Evolutionary conservation across 2,797 vertebrate species (phyloP).

Genomic region (Spea hammondii): DNA sequence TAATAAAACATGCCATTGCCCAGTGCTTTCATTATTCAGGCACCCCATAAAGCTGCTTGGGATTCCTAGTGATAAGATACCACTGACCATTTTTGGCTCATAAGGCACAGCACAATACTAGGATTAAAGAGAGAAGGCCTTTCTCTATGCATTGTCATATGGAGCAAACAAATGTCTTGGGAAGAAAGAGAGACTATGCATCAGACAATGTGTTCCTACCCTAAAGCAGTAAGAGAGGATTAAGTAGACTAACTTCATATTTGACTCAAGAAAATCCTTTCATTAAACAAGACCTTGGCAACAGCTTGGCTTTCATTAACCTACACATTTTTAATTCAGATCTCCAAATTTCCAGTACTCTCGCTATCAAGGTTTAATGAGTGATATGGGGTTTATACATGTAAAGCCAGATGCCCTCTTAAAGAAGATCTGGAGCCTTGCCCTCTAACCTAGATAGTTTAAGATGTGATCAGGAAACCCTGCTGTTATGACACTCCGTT

Average conservation of each 20-base stretch:
- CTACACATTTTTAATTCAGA: conserved; percentile 35
- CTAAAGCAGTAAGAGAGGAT: conserved; percentile 28
- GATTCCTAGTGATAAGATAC: too few relatives aligned
- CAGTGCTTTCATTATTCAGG: too few relatives aligned
- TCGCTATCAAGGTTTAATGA: conserved; percentile 15
- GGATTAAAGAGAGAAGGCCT: neutral
- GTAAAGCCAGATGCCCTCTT: conserved; percentile 23
- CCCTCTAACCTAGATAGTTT: conserved; percentile 37
- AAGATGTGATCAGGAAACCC: conserved; percentile 33
- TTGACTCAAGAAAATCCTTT: conserved; percentile 44
- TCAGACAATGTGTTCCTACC: conserved; percentile 26
- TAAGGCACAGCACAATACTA: too few relatives aligned
- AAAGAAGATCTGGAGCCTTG: conserved; percentile 29
- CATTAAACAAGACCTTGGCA: conserved; percentile 38
- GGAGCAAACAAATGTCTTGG: neutral
- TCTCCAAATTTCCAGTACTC: conserved; percentile 36
- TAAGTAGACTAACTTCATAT: conserved; percentile 30
- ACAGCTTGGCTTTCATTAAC: conserved; percentile 42
- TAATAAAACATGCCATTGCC: too few relatives aligned
- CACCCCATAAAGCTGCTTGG: too few relatives aligned
- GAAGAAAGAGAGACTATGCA: conserved; percentile 30
- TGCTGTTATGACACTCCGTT: conserved; percentile 40
- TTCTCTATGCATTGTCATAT: neutral
- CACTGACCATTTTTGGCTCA: too few relatives aligned
- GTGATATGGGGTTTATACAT: conserved; percentile 37